A percentile compares a stretch with the other conserved stretches of the same genome.
Conservation (phyloP, 1,140 invertebrate genomes). For the Papilio polytes region DNA sequence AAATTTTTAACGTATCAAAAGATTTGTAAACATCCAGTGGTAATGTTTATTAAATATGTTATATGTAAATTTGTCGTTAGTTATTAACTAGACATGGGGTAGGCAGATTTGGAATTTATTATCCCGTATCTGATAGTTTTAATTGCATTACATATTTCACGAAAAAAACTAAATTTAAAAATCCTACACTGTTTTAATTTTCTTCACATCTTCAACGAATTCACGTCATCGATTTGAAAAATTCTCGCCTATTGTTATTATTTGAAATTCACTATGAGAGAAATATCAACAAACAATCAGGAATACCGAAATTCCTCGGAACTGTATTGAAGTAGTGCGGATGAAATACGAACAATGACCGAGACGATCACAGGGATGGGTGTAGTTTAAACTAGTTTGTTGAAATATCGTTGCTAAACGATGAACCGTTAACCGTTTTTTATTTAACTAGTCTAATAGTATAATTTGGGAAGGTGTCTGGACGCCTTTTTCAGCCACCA, state of each 20-base stretch:
- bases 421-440: neutral
- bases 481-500: neutral
- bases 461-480: neutral
- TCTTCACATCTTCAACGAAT: neutral
- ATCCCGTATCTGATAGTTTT: too few relatives aligned
- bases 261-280: constrained; percentile 21
- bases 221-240: neutral
- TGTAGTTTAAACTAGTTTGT: neutral
- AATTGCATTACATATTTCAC: neutral
- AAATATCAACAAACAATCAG: constrained; percentile 23
- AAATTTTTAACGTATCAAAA: too few relatives aligned
- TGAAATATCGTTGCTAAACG: neutral
- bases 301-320: constrained; percentile 21
- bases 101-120: too few relatives aligned
- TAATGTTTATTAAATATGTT: neutral
- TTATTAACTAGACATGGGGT: too few relatives aligned
- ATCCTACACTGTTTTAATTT: neutral
- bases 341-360: constrained; percentile 35
- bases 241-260: constrained; percentile 3
- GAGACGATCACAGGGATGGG: neutral
- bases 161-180: neutral
- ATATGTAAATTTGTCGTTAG: too few relatives aligned
- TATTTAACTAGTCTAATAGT: neutral
- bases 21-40: neutral
- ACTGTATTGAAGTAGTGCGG: constrained; percentile 27